Conservation (phyloP, 2,113 vertebrate species). For the Poeciliopsis occidentalis region DNA sequence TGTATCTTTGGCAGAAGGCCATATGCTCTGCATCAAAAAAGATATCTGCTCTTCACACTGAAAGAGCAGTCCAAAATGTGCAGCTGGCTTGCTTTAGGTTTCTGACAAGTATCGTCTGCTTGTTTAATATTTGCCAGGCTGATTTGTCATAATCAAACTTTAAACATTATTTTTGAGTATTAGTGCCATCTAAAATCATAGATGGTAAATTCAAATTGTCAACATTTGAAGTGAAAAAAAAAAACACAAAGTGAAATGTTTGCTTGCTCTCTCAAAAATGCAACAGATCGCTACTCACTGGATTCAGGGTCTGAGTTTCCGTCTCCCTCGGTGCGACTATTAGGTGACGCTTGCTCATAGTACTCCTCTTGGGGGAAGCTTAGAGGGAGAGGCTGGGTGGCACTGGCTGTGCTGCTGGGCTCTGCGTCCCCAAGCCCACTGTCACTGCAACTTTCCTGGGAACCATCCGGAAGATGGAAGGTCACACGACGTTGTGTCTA, state of each 20-base stretch:
- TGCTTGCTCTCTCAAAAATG: constrained; percentile 2
- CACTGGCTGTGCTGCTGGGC: constrained; percentile 78
- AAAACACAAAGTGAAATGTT: background rate
- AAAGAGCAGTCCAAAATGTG: background rate
- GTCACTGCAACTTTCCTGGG: constrained; percentile 94
- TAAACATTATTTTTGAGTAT: constrained; percentile 39
- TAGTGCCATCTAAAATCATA: constrained; percentile 34
- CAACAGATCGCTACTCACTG: constrained; percentile 83
- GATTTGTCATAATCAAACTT: constrained; percentile 25
- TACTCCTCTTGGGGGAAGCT: constrained; percentile 92
- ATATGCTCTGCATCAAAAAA: background rate
- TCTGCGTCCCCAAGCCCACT: constrained; percentile 90
- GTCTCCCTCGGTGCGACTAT: constrained; percentile 95
- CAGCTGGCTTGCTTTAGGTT: background rate
- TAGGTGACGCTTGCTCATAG: constrained; percentile 90
- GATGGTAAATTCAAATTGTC: constrained; percentile 48
- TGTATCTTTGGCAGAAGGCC: background rate
- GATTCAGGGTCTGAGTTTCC: constrained; percentile 98
- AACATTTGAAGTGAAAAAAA: constrained; percentile 8
- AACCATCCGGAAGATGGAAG: constrained; percentile 95
- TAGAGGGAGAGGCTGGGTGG: constrained; percentile 86
- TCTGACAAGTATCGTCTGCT: constrained; percentile 1
- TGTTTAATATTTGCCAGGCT: constrained; percentile 33
- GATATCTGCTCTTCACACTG: background rate
- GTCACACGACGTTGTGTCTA: constrained; percentile 94